Evolutionary conservation across 2,888 invertebrate genomes (phyloP).

Genomic region (Caenorhabditis panamensis): DNA sequence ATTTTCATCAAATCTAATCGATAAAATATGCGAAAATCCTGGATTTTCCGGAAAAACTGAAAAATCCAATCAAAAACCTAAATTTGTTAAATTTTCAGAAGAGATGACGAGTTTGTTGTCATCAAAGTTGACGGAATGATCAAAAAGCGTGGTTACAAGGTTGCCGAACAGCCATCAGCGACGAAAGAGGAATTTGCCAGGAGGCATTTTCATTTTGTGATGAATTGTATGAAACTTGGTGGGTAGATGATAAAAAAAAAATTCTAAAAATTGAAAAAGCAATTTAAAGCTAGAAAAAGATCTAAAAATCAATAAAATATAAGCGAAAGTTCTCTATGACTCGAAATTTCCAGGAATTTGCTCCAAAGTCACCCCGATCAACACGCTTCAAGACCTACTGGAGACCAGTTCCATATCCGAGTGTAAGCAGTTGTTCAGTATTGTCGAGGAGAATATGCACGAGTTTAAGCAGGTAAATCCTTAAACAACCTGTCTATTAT

Average conservation of each 20-base stretch:
- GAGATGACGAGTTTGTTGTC: slow-evolving; percentile 48
- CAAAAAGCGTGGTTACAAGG: slow-evolving; percentile 51
- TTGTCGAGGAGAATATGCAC: slow-evolving; percentile 75
- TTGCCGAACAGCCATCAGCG: slow-evolving; percentile 26
- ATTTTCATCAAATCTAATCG: slow-evolving; percentile 1
- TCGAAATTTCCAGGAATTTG: slow-evolving; percentile 48
- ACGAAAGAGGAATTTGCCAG: slow-evolving; percentile 46
- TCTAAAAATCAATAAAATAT: slow-evolving; percentile 1
- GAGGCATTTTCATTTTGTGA: slow-evolving; percentile 58
- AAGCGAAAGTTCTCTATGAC: neutral
- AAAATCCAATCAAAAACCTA: neutral
- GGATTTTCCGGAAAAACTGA: slow-evolving; percentile 1
- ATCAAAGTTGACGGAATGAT: slow-evolving; percentile 52
- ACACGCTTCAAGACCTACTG: slow-evolving; percentile 72
- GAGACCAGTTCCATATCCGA: slow-evolving; percentile 66
- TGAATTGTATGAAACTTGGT: slow-evolving; percentile 56
- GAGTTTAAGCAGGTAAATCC: slow-evolving; percentile 72
- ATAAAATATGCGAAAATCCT: neutral
- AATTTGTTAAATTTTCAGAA: slow-evolving; percentile 37
- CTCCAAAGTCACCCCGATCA: slow-evolving; percentile 54
- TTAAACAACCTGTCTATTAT: neutral
- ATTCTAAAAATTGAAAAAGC: neutral
- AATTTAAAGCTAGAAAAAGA: slow-evolving; percentile 9
- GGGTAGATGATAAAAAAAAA: neutral
- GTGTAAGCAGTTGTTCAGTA: slow-evolving; percentile 71